Conservation (phyloP, 1,140 invertebrate species). For the Bombus soroeensis region DNA sequence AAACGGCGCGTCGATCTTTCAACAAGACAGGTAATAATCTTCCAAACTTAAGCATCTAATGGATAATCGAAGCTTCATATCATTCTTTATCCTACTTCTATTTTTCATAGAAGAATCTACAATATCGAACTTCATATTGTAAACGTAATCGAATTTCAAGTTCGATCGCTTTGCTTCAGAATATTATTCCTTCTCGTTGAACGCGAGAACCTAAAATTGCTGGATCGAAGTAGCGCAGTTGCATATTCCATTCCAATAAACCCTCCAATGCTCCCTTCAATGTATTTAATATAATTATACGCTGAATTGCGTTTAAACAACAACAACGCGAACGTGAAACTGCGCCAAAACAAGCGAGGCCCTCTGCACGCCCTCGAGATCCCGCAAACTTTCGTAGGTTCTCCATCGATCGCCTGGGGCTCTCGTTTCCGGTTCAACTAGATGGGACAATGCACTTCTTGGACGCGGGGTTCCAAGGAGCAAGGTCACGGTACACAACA, state of each 20-base stretch:
- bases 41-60: not conserved
- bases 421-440: slow-evolving; percentile 34
- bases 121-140: too few relatives aligned
- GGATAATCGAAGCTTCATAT: not conserved
- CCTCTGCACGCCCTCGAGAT: too few relatives aligned
- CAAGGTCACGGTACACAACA: slow-evolving; percentile 54
- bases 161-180: not conserved
- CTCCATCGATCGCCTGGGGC: not conserved
- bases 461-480: slow-evolving; percentile 12
- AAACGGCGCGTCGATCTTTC: slow-evolving; percentile 24
- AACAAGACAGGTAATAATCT: slow-evolving; percentile 35
- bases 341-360: too few relatives aligned
- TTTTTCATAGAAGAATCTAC: not conserved
- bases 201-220: slow-evolving; percentile 34
- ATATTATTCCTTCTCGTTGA: slow-evolving; percentile 42
- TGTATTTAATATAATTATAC: too few relatives aligned
- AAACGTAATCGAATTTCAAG: not conserved
- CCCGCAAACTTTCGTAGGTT: slow-evolving; percentile 2
- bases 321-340: not conserved
- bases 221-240: not conserved
- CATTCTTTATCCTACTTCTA: not conserved
- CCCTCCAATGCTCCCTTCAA: not conserved
- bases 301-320: not conserved
- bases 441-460: not conserved
- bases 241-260: not conserved